These are phyloP conservation scores for Spheniscus mendiculus DNA, from an alignment of 2,113 vertebrate species.

Conservation along the genomic window DNA sequence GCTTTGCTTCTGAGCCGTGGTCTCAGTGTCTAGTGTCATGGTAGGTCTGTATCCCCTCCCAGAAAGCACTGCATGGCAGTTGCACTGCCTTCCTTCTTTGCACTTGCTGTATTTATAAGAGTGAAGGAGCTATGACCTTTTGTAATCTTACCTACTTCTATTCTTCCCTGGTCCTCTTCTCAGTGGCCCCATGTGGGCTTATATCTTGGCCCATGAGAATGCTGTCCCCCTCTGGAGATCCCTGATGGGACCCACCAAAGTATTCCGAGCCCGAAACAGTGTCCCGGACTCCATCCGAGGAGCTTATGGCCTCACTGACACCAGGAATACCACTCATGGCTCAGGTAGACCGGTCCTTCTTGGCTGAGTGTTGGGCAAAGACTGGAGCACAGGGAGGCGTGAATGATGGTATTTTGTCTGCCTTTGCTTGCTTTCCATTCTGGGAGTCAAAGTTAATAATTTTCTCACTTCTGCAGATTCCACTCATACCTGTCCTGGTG, in stretches of 20 bases:
- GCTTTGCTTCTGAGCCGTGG: not conserved
- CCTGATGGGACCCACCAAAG: conserved; percentile 95
- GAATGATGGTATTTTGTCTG: not conserved
- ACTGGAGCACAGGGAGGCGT: not conserved
- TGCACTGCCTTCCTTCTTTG: not conserved
- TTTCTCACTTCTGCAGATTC: not conserved
- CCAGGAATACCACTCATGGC: conserved; percentile 93
- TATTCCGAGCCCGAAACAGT: conserved; percentile 84
- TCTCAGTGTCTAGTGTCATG: not conserved
- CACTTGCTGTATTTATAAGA: too few species aligned
- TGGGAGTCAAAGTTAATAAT: too few species aligned
- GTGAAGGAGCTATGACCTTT: not conserved
- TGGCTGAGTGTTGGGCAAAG: not conserved
- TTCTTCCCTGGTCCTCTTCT: not conserved
- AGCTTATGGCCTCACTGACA: conserved; percentile 91
- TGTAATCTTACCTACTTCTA: not conserved
- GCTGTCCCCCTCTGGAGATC: conserved; percentile 87
- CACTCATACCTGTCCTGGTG: not conserved
- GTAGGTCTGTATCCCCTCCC: not conserved
- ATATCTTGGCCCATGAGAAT: conserved; percentile 89
- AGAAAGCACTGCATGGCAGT: not conserved
- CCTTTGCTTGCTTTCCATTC: not conserved
- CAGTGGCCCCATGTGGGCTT: conserved; percentile 93
- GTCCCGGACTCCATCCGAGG: conserved; percentile 85
- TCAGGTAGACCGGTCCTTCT: conserved; percentile 79